phyloP scores from a whole-genome alignment of 2,797 vertebrate genomes.

The Denticeps clupeoides region DNA sequence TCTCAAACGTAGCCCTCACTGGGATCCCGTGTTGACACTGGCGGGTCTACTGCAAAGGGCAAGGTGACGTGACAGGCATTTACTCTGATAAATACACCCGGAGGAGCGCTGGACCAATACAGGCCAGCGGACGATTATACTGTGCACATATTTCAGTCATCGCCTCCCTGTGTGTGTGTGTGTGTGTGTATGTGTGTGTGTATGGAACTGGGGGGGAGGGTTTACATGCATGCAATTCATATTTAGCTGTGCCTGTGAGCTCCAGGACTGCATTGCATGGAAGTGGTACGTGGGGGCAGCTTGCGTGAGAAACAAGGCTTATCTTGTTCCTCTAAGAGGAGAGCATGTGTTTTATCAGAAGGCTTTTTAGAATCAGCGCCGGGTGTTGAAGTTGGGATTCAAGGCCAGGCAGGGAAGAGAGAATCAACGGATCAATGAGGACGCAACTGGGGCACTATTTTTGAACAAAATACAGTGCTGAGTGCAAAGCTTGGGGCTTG shows the following conservation, averaged over 20 bases:
- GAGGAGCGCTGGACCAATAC: slow-evolving; percentile 28
- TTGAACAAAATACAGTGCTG: no score
- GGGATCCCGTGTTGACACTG: slow-evolving; percentile 60
- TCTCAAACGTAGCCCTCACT: slow-evolving; percentile 48
- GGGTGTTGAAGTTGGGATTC: slow-evolving; percentile 12
- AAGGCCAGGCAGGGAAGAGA: not conserved
- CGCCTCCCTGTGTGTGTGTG: no score
- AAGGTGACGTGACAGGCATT: slow-evolving; percentile 59
- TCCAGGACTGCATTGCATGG: no score
- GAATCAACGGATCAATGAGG: not conserved
- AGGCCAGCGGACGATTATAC: no score
- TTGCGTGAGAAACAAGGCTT: slow-evolving; percentile 33
- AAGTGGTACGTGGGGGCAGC: no score
- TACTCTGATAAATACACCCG: slow-evolving; percentile 17
- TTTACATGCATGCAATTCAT: no score
- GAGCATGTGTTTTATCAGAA: slow-evolving; percentile 45
- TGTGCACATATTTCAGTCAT: no score
- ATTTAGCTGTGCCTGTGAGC: slow-evolving; percentile 21
- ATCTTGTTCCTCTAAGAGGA: slow-evolving; percentile 53
- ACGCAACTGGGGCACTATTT: no score
- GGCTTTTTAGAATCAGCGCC: slow-evolving; percentile 15
- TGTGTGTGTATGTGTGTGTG: slow-evolving; percentile 29
- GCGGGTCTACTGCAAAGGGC: slow-evolving; percentile 62
- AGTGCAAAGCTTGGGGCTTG: not conserved
- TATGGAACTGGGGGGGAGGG: no score